A percentile compares a stretch with the other conserved stretches of the same genome.
Evolutionary conservation across 2,113 vertebrate species (phyloP).

Genomic region (Cervus canadensis): DNA sequence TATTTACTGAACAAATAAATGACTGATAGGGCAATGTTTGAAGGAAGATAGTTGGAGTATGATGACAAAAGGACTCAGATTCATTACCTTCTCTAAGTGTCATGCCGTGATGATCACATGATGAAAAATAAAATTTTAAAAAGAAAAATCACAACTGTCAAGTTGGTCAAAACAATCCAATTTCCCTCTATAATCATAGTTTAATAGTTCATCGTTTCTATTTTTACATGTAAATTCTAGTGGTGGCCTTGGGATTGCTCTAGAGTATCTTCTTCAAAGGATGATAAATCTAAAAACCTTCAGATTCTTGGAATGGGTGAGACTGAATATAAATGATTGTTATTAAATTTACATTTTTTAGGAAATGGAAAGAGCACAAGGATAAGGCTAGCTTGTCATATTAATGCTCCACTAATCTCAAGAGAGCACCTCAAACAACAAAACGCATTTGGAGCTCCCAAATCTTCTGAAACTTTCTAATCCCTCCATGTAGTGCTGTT

Average conservation of each 20-base stretch:
- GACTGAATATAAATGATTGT: not conserved
- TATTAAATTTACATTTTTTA: slow-evolving; percentile 28
- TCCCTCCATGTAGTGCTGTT: not conserved
- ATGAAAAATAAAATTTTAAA: not conserved
- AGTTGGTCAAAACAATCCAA: not conserved
- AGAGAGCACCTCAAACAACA: not conserved
- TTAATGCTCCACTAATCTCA: slow-evolving; percentile 3
- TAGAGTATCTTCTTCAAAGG: not conserved
- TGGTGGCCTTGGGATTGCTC: not conserved
- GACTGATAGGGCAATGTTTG: not conserved
- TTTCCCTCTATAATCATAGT: not conserved
- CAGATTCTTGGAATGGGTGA: not conserved
- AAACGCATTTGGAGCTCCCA: not conserved
- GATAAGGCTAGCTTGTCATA: not conserved
- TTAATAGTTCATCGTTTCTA: not conserved
- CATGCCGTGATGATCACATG: not conserved
- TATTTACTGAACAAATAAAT: not conserved
- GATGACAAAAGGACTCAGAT: not conserved
- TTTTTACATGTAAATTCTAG: not conserved
- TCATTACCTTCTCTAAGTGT: not conserved
- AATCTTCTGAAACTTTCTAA: slow-evolving; percentile 46
- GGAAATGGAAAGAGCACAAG: slow-evolving; percentile 3
- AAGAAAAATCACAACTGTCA: not conserved
- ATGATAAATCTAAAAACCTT: not conserved
- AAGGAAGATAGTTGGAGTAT: not conserved